Percentiles rank a stretch among this genome's conserved stretches.
These are phyloP conservation scores for Delphinapterus leucas DNA, from an alignment of 2,113 vertebrate genomes.

Conservation along the genomic window DNA sequence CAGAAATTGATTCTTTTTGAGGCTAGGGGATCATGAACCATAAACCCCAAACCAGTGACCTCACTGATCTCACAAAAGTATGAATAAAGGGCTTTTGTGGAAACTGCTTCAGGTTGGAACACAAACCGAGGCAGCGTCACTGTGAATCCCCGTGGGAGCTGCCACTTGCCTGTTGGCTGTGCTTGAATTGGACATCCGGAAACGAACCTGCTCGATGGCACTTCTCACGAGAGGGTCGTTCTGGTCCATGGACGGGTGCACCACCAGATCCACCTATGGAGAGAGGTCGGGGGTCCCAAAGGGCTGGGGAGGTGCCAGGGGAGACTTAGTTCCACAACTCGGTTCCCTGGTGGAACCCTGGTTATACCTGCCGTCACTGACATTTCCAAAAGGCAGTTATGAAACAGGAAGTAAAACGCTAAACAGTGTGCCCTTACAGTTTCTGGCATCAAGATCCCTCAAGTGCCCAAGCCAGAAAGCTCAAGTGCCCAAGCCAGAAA, in stretches of 20 bases:
- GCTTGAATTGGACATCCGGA: conserved; percentile 93
- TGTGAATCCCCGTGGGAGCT: accelerated
- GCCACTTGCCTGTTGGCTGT: conserved; percentile 86
- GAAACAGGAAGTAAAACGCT: not conserved
- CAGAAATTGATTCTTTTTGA: not conserved
- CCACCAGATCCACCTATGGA: conserved; percentile 91
- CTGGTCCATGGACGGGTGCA: conserved; percentile 93
- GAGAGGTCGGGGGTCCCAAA: not conserved
- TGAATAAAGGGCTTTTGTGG: not conserved
- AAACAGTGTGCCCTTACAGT: not conserved
- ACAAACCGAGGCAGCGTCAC: accelerated
- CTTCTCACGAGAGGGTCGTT: conserved; percentile 89
- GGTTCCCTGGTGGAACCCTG: accelerated
- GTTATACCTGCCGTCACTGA: not conserved
- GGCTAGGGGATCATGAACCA: not conserved
- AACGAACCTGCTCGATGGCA: conserved; percentile 94
- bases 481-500: accelerated
- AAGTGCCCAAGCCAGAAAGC: not conserved
- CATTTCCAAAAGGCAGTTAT: not conserved
- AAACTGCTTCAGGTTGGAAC: accelerated
- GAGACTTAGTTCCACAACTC: too few species aligned
- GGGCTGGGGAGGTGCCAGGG: not conserved
- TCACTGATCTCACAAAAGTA: not conserved
- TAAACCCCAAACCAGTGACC: not conserved
- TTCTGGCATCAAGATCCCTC: not conserved